phyloP scores from a whole-genome alignment of 2,113 vertebrate genomes.

The Hassar affinis region DNA sequence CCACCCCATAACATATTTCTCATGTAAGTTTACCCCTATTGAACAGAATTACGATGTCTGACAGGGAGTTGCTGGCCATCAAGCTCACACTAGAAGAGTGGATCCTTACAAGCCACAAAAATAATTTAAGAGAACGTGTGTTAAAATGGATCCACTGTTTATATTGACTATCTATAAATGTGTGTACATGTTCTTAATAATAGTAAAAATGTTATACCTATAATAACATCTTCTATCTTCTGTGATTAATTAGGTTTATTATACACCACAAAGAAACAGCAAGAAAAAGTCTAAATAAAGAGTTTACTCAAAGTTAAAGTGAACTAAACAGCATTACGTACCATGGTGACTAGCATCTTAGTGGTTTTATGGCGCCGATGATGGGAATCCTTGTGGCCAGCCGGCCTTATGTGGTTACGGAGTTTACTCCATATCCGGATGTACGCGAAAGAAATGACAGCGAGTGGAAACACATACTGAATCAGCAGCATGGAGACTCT shows the following conservation, averaged over 20 bases:
- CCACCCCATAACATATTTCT: too few relatives aligned
- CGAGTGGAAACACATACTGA: slow-evolving; percentile 84
- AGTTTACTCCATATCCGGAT: slow-evolving; percentile 87
- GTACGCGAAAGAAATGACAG: slow-evolving; percentile 85
- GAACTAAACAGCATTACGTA: background rate
- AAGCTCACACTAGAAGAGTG: too few relatives aligned
- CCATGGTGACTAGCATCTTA: slow-evolving; percentile 81
- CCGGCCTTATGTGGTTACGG: slow-evolving; percentile 76
- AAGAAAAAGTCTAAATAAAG: too few relatives aligned
- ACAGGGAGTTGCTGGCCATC: too few relatives aligned
- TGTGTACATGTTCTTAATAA: background rate
- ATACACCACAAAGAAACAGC: background rate
- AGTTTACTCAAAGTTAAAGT: too few relatives aligned
- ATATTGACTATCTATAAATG: background rate
- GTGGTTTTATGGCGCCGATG: slow-evolving; percentile 84
- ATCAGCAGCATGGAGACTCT: slow-evolving; percentile 86
- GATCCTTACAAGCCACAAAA: too few relatives aligned
- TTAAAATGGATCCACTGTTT: background rate
- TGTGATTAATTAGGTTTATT: background rate
- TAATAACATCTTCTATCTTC: background rate
- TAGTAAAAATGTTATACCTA: background rate
- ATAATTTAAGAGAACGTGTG: background rate
- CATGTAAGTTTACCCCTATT: too few relatives aligned
- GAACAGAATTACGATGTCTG: too few relatives aligned
- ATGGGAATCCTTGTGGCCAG: slow-evolving; percentile 71